Conservation (phyloP, 2,113 vertebrate species). For the Lagopus muta region DNA sequence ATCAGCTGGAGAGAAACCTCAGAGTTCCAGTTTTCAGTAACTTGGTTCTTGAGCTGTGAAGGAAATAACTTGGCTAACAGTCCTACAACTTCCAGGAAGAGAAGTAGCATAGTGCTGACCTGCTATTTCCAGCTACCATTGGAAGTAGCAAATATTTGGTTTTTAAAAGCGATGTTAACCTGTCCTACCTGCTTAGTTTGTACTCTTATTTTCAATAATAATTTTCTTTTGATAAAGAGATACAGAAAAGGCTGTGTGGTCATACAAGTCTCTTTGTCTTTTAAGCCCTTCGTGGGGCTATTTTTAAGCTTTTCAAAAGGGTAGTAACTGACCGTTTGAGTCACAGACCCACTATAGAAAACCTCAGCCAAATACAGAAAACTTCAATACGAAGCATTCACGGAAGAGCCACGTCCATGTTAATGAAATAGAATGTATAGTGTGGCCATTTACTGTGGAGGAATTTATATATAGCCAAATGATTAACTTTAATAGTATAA, state of each 20-base stretch:
- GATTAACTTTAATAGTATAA: neutral
- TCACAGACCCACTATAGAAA: neutral
- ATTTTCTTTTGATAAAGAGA: neutral
- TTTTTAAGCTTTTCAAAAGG: constrained; percentile 10
- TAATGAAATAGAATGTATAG: neutral
- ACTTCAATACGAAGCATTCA: neutral
- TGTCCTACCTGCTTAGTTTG: neutral
- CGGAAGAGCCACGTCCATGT: neutral
- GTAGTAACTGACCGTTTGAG: neutral
- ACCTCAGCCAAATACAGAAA: neutral
- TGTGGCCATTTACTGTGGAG: neutral
- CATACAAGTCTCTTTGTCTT: neutral
- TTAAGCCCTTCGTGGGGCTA: neutral
- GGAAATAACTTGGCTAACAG: neutral
- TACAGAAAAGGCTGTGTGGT: neutral
- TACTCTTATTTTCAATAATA: neutral
- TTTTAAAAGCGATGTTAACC: neutral
- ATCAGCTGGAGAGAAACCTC: neutral
- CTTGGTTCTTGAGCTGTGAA: constrained; percentile 51
- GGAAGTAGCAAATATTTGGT: neutral
- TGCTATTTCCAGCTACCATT: neutral
- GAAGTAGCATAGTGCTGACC: neutral
- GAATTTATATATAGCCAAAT: neutral
- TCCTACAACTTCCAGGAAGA: constrained; percentile 17
- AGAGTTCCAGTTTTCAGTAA: constrained; percentile 32